phyloP scores from a whole-genome alignment of 1,140 invertebrate genomes.

The Halictus rubicundus region DNA sequence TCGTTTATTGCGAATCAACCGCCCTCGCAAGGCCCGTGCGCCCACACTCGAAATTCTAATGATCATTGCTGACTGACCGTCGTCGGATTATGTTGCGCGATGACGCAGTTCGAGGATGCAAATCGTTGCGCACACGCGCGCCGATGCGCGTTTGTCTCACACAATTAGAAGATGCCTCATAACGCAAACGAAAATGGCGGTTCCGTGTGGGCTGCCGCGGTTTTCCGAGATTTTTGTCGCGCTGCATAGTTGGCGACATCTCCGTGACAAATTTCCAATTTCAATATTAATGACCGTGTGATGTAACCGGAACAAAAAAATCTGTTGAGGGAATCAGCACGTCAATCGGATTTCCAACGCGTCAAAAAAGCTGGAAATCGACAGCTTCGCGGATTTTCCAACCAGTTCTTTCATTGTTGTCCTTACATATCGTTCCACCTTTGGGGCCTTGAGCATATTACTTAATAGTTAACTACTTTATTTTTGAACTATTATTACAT shows the following conservation, averaged over 20 bases:
- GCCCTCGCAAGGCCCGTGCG: conserved; percentile 34
- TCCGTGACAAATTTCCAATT: background rate
- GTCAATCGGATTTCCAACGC: background rate
- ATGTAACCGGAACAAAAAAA: background rate
- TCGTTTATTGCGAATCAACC: background rate
- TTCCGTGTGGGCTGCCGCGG: conserved; percentile 37
- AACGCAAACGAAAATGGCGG: conserved; percentile 51
- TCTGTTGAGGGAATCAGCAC: too few species aligned
- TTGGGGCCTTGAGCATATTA: too few species aligned
- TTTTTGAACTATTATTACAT: too few species aligned
- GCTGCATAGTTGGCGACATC: conserved; percentile 17
- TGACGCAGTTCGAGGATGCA: conserved; percentile 58
- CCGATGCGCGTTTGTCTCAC: conserved; percentile 8
- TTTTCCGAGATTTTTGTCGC: conserved; percentile 44
- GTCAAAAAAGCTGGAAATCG: background rate
- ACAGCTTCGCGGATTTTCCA: background rate
- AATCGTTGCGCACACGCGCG: conserved; percentile 38
- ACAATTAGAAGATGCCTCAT: conserved; percentile 52
- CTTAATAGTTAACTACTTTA: too few species aligned
- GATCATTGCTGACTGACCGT: conserved; percentile 40
- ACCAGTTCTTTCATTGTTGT: background rate
- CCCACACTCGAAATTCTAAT: conserved; percentile 64
- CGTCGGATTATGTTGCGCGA: conserved; percentile 34
- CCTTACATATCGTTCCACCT: too few species aligned
- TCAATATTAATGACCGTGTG: background rate